These are phyloP conservation scores for Tichodroma muraria DNA, from an alignment of 2,113 vertebrate genomes.

Conservation along the genomic window DNA sequence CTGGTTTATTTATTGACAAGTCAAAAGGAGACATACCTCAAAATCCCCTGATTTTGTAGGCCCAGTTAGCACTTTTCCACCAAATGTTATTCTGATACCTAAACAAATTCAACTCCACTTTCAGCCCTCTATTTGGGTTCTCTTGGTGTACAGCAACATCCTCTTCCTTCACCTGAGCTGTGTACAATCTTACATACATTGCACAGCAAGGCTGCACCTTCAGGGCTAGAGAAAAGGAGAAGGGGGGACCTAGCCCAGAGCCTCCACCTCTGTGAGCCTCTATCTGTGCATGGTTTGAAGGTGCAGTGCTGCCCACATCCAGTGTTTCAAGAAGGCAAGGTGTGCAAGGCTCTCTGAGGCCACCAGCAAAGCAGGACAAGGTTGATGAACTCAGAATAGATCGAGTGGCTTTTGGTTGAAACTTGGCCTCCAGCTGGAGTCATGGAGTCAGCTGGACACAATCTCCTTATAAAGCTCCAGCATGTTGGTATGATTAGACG, in stretches of 20 bases:
- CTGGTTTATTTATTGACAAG: background rate
- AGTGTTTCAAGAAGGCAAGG: background rate
- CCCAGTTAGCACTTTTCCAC: background rate
- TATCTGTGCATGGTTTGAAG: rapidly evolving
- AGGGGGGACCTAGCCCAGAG: background rate
- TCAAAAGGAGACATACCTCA: background rate
- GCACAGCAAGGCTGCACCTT: background rate
- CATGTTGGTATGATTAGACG: background rate
- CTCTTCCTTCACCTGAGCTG: background rate
- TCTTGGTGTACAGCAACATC: background rate
- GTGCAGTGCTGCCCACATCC: background rate
- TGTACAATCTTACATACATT: background rate
- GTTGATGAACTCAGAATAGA: background rate
- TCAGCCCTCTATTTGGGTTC: background rate
- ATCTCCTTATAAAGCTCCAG: background rate
- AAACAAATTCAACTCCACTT: background rate
- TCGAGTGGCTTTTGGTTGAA: background rate
- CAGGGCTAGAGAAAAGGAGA: background rate
- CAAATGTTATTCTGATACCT: background rate
- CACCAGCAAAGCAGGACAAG: background rate
- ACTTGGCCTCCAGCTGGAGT: background rate
- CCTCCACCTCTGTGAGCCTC: too few species aligned
- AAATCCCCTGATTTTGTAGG: background rate
- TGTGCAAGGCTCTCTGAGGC: background rate
- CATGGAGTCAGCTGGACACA: background rate